Evolutionary conservation across 2,888 invertebrate genomes (phyloP).

Genomic region (Leptinotarsa haldemani): DNA sequence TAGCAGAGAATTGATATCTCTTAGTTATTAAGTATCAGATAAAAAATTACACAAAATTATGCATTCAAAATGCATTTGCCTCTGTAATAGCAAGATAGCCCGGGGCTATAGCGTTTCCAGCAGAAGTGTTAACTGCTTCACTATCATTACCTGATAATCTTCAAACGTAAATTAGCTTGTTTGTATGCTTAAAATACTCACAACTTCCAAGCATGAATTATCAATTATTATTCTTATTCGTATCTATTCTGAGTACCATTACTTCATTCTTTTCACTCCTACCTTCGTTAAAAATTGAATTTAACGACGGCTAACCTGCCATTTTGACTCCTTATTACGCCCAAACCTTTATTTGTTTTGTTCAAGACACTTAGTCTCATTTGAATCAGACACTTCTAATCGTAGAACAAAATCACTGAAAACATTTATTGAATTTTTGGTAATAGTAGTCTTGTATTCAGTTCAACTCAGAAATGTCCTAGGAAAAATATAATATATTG

Average conservation of each 20-base stretch:
- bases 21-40: background rate
- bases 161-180: background rate
- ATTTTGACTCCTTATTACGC: no score
- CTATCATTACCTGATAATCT: constrained; percentile 6
- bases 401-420: no score
- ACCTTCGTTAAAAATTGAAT: no score
- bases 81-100: background rate
- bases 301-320: no score
- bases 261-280: background rate
- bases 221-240: background rate
- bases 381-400: no score
- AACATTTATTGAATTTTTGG: no score
- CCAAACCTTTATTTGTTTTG: no score
- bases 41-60: background rate
- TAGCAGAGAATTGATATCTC: no score
- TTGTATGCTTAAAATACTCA: background rate
- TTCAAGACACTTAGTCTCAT: no score
- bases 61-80: background rate
- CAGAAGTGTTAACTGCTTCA: background rate
- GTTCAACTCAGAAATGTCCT: no score
- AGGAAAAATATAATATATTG: no score
- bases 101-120: background rate
- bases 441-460: no score
- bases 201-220: constrained; percentile 10
- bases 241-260: background rate